These are phyloP conservation scores for Motacilla tschutschensis DNA, from an alignment of 2,113 vertebrate genomes.

Conservation along the genomic window DNA sequence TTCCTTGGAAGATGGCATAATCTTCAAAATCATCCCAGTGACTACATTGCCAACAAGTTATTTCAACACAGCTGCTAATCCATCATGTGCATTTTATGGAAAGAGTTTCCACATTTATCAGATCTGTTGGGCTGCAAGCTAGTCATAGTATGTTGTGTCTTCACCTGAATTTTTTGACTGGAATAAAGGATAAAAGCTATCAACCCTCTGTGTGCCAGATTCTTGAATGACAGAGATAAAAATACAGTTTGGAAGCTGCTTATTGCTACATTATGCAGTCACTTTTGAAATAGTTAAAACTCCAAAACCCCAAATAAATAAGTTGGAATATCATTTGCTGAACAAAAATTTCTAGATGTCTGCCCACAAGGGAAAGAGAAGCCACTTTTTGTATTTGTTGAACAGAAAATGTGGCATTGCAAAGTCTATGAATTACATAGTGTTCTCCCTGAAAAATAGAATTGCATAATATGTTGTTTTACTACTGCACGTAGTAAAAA, in stretches of 20 bases:
- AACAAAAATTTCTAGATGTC: slow-evolving; percentile 43
- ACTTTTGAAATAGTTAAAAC: slow-evolving; percentile 6
- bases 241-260: neutral
- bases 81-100: neutral
- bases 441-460: slow-evolving; percentile 70
- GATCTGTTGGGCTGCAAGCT: neutral
- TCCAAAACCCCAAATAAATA: neutral
- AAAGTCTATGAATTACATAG: slow-evolving; percentile 70
- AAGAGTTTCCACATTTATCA: neutral
- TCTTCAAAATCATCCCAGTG: slow-evolving; percentile 7
- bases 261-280: neutral
- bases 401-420: slow-evolving; percentile 50
- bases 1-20: slow-evolving; percentile 1
- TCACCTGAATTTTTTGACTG: neutral
- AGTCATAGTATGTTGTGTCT: neutral
- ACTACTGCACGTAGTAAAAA: slow-evolving; percentile 75
- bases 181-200: neutral
- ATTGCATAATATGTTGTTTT: slow-evolving; percentile 77
- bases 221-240: neutral
- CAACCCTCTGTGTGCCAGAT: neutral
- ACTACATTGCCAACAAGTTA: neutral
- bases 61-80: neutral
- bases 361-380: slow-evolving; percentile 32
- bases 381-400: slow-evolving; percentile 42
- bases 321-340: slow-evolving; percentile 9